These are phyloP conservation scores for Escarpia spicata DNA, from an alignment of 2,888 invertebrate genomes.

Conservation along the genomic window DNA sequence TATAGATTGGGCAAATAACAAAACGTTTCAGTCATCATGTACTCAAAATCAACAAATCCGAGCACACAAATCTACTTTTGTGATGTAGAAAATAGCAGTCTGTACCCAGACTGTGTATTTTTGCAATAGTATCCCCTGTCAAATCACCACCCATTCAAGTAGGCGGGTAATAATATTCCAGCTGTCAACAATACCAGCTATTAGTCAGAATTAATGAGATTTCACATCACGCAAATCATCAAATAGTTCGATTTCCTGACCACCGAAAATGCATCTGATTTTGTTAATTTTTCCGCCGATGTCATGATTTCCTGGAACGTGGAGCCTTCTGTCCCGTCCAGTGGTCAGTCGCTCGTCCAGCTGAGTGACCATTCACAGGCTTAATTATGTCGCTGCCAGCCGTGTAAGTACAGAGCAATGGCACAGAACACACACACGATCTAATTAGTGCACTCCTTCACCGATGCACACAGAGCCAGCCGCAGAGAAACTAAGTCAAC, in stretches of 20 bases:
- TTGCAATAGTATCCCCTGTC: background rate
- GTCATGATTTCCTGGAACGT: background rate
- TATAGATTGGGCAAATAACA: background rate
- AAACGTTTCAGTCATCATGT: background rate
- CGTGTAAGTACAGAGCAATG: background rate
- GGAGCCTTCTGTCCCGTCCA: background rate
- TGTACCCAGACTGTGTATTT: background rate
- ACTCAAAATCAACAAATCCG: background rate
- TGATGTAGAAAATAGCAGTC: background rate
- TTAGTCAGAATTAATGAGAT: background rate
- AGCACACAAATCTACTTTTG: background rate
- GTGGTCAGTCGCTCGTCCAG: background rate
- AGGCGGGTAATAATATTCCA: background rate
- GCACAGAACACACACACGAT: background rate
- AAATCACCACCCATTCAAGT: background rate
- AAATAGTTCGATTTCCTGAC: background rate
- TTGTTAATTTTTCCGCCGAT: background rate
- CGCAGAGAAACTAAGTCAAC: background rate
- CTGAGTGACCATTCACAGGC: background rate
- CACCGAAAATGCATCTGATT: background rate
- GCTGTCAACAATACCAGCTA: background rate
- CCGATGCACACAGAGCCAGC: background rate
- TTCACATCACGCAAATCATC: background rate
- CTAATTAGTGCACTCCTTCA: background rate
- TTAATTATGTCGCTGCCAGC: background rate